These are phyloP conservation scores for Creontiades dilutus DNA, from an alignment of 2,888 invertebrate species.

Conservation along the genomic window DNA sequence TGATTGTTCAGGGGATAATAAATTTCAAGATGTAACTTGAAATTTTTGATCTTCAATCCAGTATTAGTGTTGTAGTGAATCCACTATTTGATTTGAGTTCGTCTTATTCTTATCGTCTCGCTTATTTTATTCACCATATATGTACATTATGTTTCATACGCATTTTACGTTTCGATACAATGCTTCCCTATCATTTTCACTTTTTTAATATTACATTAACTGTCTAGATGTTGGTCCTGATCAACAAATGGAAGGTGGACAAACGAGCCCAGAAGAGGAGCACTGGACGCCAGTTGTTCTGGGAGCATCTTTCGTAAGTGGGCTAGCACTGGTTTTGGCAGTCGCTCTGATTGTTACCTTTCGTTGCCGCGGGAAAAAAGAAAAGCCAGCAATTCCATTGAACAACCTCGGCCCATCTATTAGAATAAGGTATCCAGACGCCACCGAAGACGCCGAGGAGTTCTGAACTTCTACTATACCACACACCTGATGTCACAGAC, in stretches of 20 bases:
- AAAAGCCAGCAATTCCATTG: slow-evolving; percentile 56
- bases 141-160: no score
- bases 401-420: slow-evolving; percentile 73
- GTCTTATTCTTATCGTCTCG: no score
- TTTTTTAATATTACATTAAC: no score
- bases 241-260: background rate
- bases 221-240: background rate
- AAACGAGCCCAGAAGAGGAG: background rate
- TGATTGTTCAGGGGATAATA: no score
- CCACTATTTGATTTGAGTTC: no score
- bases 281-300: slow-evolving; percentile 57
- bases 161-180: no score
- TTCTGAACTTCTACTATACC: background rate
- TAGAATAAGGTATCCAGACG: slow-evolving; percentile 71
- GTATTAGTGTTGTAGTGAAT: no score
- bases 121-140: no score
- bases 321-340: slow-evolving; percentile 29
- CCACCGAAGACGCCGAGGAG: slow-evolving; percentile 62
- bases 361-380: slow-evolving; percentile 51
- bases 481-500: background rate
- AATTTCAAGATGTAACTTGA: no score
- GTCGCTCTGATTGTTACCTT: slow-evolving; percentile 41
- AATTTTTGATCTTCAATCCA: no score
- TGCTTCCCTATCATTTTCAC: no score
- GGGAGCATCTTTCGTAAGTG: slow-evolving; percentile 46